phyloP scores from a whole-genome alignment of 2,888 invertebrate species.

The Lithophane leautieri region DNA sequence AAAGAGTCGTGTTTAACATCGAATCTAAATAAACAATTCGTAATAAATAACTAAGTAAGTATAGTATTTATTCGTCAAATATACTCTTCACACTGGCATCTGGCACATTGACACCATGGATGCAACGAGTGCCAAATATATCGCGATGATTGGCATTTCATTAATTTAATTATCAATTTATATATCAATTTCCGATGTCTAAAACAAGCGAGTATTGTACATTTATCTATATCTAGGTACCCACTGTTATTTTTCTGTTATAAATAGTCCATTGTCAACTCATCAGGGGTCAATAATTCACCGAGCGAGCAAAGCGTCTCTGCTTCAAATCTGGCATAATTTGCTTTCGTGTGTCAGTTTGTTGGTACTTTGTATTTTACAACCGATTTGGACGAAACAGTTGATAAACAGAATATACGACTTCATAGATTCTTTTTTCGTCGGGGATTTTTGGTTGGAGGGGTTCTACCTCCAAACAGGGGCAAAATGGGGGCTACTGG shows the following conservation, averaged over 20 bases:
- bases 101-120: conserved; percentile 40
- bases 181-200: conserved; percentile 26
- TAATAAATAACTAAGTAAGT: conserved; percentile 4
- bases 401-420: too few relatives aligned
- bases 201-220: conserved; percentile 10
- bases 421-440: too few relatives aligned
- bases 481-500: too few relatives aligned
- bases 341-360: too few relatives aligned
- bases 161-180: conserved; percentile 24
- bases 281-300: neutral
- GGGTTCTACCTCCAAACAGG: too few relatives aligned
- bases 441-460: too few relatives aligned
- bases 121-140: conserved; percentile 40
- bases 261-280: neutral
- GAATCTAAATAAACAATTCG: conserved; percentile 7
- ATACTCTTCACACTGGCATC: conserved; percentile 23
- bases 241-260: neutral
- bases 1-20: neutral
- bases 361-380: too few relatives aligned
- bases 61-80: neutral
- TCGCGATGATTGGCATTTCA: conserved; percentile 33
- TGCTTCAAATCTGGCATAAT: too few relatives aligned
- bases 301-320: too few relatives aligned
- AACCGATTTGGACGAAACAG: too few relatives aligned
- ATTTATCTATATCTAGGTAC: neutral